Percentiles rank a stretch among this genome's conserved stretches.
Conservation (phyloP, 2,797 vertebrate genomes). For the Semotilus atromaculatus region DNA sequence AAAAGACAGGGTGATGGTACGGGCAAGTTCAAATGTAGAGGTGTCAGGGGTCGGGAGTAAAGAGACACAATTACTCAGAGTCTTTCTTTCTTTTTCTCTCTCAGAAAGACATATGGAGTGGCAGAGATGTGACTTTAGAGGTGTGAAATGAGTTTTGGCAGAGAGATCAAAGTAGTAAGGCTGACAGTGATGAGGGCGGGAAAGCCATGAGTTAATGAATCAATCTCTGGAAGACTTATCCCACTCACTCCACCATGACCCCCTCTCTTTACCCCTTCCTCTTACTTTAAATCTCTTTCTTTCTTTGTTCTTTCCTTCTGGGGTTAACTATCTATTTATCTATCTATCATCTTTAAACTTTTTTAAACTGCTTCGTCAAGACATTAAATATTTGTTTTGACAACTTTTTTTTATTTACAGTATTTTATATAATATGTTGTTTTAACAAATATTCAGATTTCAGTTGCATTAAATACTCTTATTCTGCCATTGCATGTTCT, state of each 20-base stretch:
- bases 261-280: conserved; percentile 6
- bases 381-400: too few species aligned
- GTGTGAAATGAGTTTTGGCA: conserved; percentile 69
- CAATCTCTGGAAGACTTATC: conserved; percentile 56
- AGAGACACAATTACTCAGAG: conserved; percentile 64
- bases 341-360: too few species aligned
- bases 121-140: conserved; percentile 44
- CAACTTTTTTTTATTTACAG: too few species aligned
- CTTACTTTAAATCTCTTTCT: neutral
- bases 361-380: too few species aligned
- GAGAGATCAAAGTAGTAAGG: conserved; percentile 66
- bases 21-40: conserved; percentile 48
- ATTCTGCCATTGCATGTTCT: too few species aligned
- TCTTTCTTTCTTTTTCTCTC: conserved; percentile 44
- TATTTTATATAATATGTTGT: too few species aligned
- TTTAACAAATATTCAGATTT: too few species aligned
- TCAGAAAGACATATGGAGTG: conserved; percentile 55
- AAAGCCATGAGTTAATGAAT: conserved; percentile 44
- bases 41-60: conserved; percentile 44
- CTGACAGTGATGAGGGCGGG: conserved; percentile 54
- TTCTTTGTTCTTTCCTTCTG: neutral
- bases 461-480: too few species aligned
- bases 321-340: neutral
- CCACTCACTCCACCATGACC: conserved; percentile 41
- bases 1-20: conserved; percentile 38